Base-by-base conservation (phyloP, 2,113 vertebrate genomes). In the Chlamydotis undulata region DNA sequence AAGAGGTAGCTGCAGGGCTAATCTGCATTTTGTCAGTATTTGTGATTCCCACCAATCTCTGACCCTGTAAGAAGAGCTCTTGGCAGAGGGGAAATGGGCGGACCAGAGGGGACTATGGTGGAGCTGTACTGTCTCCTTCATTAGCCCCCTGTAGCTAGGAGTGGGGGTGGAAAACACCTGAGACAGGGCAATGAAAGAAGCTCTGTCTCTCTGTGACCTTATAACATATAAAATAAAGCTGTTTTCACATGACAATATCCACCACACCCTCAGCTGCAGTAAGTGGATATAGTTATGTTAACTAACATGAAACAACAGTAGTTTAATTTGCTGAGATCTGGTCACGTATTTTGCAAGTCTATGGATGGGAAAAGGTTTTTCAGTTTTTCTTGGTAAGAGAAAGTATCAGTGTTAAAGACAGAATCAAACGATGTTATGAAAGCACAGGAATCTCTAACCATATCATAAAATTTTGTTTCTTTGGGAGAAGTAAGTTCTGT, bases 401-500 rank as follows among this genome's bases (percentile, higher is more conserved):
- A 79, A 45, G 24, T 63, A 63, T 6, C 29, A 31, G 0, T 63
- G 37, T 79, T 79, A 39, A 67, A 77, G 65, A 35, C 9, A 35
- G 37, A 79, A 22, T 59, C 57, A 86, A 74, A 24, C 49, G n/a
- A 8, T 64, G 21, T 60, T 90, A 22, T 49, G 57, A 67, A 92
- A 89, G 50, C 37, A 9, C 2, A 83, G 74, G 60, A 53, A 35
- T 94, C 77, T 89, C 83, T 64, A 93, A 81, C 67, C 45, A 9
- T 63, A 68, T 57, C 35, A 70, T 94, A 81, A 95, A 93, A 79
- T 68, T 83, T 90, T 60, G 28, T 82, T 94, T 95, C 35, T 83
- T 83, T 81, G 75, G 57, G 84, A 92, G 69, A 84, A 89, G 61
- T 82, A 67, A 77, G 71, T 89, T 92, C 78, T 90, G 73, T 92